phyloP scores from a whole-genome alignment of 2,797 vertebrate species.

The Amblyopsis hoosieri region DNA sequence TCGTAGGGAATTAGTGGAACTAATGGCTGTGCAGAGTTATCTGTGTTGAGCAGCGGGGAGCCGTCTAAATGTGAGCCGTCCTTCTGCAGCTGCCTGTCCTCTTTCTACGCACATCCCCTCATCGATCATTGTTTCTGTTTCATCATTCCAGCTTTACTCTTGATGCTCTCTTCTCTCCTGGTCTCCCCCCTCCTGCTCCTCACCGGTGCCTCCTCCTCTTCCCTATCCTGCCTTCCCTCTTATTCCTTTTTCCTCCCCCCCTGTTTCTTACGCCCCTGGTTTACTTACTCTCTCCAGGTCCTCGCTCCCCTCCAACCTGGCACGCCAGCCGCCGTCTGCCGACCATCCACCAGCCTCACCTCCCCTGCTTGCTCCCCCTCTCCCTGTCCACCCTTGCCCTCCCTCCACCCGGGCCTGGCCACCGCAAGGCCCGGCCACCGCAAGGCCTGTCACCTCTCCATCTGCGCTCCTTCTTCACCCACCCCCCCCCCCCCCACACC shows the following conservation, averaged over 20 bases:
- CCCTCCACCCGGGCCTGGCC: too few relatives aligned
- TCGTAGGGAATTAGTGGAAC: constrained; percentile 67
- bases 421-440: too few relatives aligned
- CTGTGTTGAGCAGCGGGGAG: constrained; percentile 54
- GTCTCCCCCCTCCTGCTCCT: not conserved
- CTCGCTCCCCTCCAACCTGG: too few relatives aligned
- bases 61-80: constrained; percentile 64
- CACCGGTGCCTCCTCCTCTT: not conserved
- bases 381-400: too few relatives aligned
- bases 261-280: too few relatives aligned
- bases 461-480: not conserved
- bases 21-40: constrained; percentile 69
- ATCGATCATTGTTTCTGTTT: constrained; percentile 12
- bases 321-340: too few relatives aligned
- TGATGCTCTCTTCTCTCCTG: not conserved
- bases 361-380: too few relatives aligned
- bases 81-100: constrained; percentile 54
- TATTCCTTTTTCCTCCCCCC: too few relatives aligned
- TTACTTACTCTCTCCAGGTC: too few relatives aligned
- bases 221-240: not conserved
- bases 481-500: too few relatives aligned
- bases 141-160: not conserved
- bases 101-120: constrained; percentile 13
- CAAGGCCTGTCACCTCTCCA: not conserved
- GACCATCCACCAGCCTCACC: too few relatives aligned